Base-by-base conservation (phyloP, 2,888 invertebrate species). In the Zele albiditarsus region DNA sequence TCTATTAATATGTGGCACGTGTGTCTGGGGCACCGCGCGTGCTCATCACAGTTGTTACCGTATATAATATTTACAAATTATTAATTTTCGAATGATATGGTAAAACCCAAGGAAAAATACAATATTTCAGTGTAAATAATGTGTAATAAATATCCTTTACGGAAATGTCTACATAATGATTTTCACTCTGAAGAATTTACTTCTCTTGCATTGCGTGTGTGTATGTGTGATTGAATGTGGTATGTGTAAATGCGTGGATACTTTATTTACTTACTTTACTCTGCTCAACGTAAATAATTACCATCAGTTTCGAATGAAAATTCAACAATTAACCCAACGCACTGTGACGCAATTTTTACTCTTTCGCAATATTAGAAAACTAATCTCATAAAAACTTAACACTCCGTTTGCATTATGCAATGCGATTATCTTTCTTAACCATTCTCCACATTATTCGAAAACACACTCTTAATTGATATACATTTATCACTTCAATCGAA, bases 351-450 rank as follows among this genome's bases (percentile, higher is more conserved):
- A 20, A 53, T 53, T 20, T 20, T 53, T 23, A 20, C 10, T 20
- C 53, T 46, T 16, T 53, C 53, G 20, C 23, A 60, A 60, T 60
- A 60, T 60, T 27, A 60, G 8, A 60, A 60, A 60, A 60, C 49
- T 53, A 46, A 68, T 33, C 68, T 57, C 23, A 53, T 68, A 28
- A 68, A 68, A 68, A 68, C 57, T 46, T 67, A 68, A 68, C 68
- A 68, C 31, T 57, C 23, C 53, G 6, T 27, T 57, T 38, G 20
- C 8, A 67, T 46, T 4, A 25, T 46, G 23, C 38, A 25, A n/a
- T 20, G 23, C 23, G 6, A 53, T 25, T 27, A 23, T 27, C 2
- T 25, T 25, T 27, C 16, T 28, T 27, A 27, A 12, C 25, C 16
- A 10, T 60, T 60, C 6, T 16, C 4, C 14, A 60, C 12, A 5